Evolutionary conservation across 2,888 invertebrate genomes (phyloP), one percentile per base, ranked within the genome.

Genomic region (Margaritifera margaritifera): DNA sequence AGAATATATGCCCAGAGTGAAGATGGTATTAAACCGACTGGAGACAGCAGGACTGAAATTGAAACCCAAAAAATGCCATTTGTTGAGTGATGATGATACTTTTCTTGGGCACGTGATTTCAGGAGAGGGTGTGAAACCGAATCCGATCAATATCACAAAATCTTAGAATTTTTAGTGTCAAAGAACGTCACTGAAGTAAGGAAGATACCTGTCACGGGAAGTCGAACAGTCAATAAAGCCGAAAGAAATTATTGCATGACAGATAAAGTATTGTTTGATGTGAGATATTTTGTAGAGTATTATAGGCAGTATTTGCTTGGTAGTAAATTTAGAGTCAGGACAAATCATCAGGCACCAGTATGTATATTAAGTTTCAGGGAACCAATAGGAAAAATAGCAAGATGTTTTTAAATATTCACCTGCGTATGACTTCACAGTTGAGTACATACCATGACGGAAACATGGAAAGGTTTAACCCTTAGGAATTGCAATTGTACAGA

Each of bases 221-320:
- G 77, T 62, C 56, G 71, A 24, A 56, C 71, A 15, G 18, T 77
- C n/a, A 71, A 69, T 55, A 74, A 67, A 31, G 69, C 72, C 3
- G 68, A 77, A 50, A 55, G 56, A 24, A 74, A 70, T 61, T 62
- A 66, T n/a, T 69, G 68, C 31, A 59, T 69, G 20, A 69, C 69
- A 18, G 52, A 69, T n/a, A 62, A 66, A 66, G 72, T 66, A 42
- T 58, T 72, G 20, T 27, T 69, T 52, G 72, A 61, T 6, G 54
- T 69, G 15, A 42, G 59, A 27, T 65, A 63, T 52, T 66, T 69
- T 58, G 53, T 72, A 1, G 69, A 72, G 61, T 69, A 72, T 22
- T 69, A 66, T 53, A 31, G 64, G 25, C 69, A 72, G 51, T 72
- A 69, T 53, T 42, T 73, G 56, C 31, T 67, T 58, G 73, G 67